These are phyloP conservation scores for Micropterix aruncella DNA, from an alignment of 2,888 invertebrate species.

Conservation along the genomic window DNA sequence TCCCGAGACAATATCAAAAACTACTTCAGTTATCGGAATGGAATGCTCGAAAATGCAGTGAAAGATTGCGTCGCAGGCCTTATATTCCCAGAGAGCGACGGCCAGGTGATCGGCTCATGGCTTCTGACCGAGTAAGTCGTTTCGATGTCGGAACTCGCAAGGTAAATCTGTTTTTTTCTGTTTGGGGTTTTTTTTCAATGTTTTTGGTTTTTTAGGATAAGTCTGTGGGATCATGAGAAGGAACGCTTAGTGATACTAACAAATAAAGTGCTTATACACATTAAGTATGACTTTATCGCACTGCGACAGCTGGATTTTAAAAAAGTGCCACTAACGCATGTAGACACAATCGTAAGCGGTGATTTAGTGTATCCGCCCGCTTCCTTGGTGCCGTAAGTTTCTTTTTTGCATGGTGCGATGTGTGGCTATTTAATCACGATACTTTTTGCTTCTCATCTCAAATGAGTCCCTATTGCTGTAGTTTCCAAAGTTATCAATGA, in stretches of 20 bases:
- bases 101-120: slow-evolving; percentile 61
- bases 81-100: slow-evolving; percentile 51
- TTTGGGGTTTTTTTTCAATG: not conserved
- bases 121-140: slow-evolving; percentile 62
- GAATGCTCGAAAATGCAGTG: slow-evolving; percentile 58
- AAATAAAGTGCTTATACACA: slow-evolving; percentile 53
- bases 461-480: slow-evolving; percentile 6
- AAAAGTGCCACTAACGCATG: slow-evolving; percentile 49
- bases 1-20: slow-evolving; percentile 44
- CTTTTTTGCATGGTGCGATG: slow-evolving; percentile 1
- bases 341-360: slow-evolving; percentile 61
- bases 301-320: slow-evolving; percentile 57
- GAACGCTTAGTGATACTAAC: slow-evolving; percentile 66
- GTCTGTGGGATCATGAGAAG: slow-evolving; percentile 76
- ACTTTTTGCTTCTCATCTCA: slow-evolving; percentile 6
- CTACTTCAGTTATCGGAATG: slow-evolving; percentile 61
- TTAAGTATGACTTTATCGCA: slow-evolving; percentile 79
- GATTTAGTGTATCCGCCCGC: slow-evolving; percentile 69
- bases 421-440: slow-evolving; percentile 1
- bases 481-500: not conserved
- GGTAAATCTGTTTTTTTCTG: slow-evolving; percentile 4
- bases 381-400: slow-evolving; percentile 73
- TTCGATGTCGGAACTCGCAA: not conserved
- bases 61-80: slow-evolving; percentile 52
- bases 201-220: slow-evolving; percentile 46